A percentile compares a stretch with the other conserved stretches of the same genome.
Conservation (phyloP, 2,888 invertebrate genomes). For the Rotaria sp. region DNA sequence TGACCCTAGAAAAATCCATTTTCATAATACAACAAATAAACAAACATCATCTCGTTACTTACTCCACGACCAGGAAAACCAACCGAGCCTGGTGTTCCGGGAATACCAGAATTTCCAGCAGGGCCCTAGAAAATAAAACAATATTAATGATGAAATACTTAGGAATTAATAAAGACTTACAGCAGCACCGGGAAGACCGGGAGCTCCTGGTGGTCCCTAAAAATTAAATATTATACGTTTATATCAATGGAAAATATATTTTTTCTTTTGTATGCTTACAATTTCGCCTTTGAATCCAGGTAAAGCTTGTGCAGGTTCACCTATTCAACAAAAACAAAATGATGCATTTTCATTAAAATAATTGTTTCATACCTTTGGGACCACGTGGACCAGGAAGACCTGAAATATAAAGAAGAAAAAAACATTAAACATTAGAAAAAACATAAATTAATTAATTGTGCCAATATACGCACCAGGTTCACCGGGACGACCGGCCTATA, state of each 20-base stretch:
- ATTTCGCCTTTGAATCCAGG: slow-evolving; percentile 14
- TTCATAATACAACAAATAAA: slow-evolving; percentile 24
- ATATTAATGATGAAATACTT: not conserved
- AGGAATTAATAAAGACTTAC: not conserved
- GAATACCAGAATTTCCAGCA: slow-evolving; percentile 25
- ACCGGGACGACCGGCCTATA: not conserved
- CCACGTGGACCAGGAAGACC: not conserved
- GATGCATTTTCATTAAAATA: not conserved
- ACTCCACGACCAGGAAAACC: not conserved
- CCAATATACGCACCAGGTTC: not conserved
- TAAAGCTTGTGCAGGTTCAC: slow-evolving; percentile 12
- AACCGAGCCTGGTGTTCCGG: slow-evolving; percentile 16
- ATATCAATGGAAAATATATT: not conserved
- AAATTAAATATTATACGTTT: not conserved
- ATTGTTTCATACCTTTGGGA: not conserved
- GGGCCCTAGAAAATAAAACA: not conserved
- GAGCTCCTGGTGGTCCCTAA: not conserved
- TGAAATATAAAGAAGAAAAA: not conserved
- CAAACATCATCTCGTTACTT: not conserved
- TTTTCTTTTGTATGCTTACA: not conserved
- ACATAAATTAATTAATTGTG: not conserved
- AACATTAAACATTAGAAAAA: not conserved
- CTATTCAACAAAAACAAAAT: not conserved
- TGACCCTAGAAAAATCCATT: slow-evolving; percentile 43
- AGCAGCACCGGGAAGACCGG: slow-evolving; percentile 31